Conservation (phyloP, 2,888 invertebrate species). For the Synanthedon andrenaeformis region DNA sequence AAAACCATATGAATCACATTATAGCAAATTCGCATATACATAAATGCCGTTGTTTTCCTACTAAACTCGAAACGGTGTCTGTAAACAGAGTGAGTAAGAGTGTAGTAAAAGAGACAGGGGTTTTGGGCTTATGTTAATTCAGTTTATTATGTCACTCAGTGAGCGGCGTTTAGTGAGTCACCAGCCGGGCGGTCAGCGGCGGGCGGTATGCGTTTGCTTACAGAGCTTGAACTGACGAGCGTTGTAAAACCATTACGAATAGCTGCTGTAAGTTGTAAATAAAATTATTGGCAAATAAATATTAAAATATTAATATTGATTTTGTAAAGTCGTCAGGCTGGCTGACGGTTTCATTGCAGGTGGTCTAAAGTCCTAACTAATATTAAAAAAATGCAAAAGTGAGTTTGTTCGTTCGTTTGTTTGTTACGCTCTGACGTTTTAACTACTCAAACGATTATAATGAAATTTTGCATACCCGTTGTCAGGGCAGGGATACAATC, state of each 20-base stretch:
- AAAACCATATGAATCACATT: not conserved
- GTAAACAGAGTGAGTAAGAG: conserved; percentile 18
- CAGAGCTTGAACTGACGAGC: not conserved
- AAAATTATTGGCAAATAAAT: too few species aligned
- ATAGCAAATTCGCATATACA: not conserved
- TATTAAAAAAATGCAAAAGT: too few species aligned
- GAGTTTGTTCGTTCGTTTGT: too few species aligned
- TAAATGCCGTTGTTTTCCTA: conserved; percentile 3
- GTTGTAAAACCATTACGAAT: not conserved
- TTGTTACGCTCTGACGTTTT: too few species aligned
- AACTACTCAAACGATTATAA: too few species aligned
- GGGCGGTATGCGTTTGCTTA: not conserved
- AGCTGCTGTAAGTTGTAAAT: too few species aligned
- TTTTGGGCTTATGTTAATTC: conserved; percentile 57
- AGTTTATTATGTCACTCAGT: conserved; percentile 60
- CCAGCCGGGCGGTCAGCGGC: conserved; percentile 6
- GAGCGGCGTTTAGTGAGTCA: conserved; percentile 57
- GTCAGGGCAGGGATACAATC: too few species aligned
- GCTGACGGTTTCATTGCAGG: too few species aligned
- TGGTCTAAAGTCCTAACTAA: too few species aligned
- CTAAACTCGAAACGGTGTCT: conserved; percentile 3
- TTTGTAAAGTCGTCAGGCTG: too few species aligned
- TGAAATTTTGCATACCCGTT: too few species aligned
- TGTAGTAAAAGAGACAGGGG: conserved; percentile 46
- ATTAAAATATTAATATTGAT: too few species aligned